These are phyloP conservation scores for Mormoops blainvillei DNA, from an alignment of 2,113 vertebrate genomes.

Conservation along the genomic window DNA sequence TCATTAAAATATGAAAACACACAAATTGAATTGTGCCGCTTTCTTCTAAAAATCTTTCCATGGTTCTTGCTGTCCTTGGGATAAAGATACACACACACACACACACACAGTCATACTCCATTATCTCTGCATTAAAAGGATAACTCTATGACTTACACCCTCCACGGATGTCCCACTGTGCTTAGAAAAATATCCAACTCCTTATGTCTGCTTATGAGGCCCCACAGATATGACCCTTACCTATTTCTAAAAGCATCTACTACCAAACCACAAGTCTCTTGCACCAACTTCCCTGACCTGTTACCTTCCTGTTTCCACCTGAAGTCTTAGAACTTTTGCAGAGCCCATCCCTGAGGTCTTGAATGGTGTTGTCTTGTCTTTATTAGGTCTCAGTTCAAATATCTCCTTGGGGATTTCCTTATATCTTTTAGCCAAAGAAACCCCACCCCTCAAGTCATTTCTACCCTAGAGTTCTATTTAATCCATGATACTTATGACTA, in stretches of 20 bases:
- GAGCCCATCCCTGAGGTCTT: neutral
- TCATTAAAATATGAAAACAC: accelerated
- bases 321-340: no score
- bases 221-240: neutral
- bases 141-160: neutral
- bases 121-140: neutral
- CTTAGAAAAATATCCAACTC: neutral
- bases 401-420: neutral
- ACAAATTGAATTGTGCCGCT: no score
- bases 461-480: neutral
- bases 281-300: neutral
- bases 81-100: neutral
- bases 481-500: neutral
- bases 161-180: neutral
- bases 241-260: neutral
- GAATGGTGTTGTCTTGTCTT: neutral
- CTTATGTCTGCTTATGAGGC: neutral
- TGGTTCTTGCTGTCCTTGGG: neutral
- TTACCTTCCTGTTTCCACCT: neutral
- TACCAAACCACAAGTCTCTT: neutral
- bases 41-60: neutral
- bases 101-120: neutral
- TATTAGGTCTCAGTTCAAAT: neutral
- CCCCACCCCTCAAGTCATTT: neutral
- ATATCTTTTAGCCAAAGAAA: neutral